Evolutionary conservation across 2,797 vertebrate species (phyloP).

Genomic region (Peromyscus aztecus): DNA sequence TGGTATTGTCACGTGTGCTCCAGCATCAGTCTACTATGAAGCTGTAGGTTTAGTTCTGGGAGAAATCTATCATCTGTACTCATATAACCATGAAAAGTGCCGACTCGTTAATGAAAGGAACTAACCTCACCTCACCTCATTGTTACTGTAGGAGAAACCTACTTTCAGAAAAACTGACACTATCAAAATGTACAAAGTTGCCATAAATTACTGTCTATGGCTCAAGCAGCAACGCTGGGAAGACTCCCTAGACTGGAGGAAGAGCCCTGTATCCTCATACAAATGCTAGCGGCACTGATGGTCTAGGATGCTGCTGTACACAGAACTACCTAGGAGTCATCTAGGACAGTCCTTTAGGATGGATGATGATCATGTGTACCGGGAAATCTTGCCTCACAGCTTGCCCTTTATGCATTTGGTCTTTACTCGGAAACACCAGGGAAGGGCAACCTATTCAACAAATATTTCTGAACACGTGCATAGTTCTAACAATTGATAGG

Average conservation of each 20-base stretch:
- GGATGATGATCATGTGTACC: not conserved
- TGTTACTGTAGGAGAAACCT: not conserved
- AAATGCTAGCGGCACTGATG: not conserved
- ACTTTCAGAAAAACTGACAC: not conserved
- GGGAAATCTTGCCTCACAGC: not conserved
- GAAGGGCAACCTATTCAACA: not conserved
- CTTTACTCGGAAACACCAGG: constrained; percentile 23
- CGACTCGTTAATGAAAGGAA: not conserved
- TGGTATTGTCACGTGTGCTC: not conserved
- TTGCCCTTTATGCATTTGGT: not conserved
- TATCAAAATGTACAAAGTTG: constrained; percentile 20
- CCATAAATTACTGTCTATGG: not conserved
- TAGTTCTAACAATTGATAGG: not conserved
- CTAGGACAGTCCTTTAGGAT: not conserved
- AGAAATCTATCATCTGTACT: not conserved
- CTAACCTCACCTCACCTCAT: not conserved
- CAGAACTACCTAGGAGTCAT: not conserved
- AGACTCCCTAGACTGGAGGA: not conserved
- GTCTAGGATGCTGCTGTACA: not conserved
- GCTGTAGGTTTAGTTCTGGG: not conserved
- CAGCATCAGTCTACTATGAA: not conserved
- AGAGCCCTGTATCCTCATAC: not conserved
- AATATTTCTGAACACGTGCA: not conserved
- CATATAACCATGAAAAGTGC: not conserved
- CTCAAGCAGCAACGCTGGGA: not conserved